Conservation (phyloP, 2,888 invertebrate species). For the Polia nebulosa region DNA sequence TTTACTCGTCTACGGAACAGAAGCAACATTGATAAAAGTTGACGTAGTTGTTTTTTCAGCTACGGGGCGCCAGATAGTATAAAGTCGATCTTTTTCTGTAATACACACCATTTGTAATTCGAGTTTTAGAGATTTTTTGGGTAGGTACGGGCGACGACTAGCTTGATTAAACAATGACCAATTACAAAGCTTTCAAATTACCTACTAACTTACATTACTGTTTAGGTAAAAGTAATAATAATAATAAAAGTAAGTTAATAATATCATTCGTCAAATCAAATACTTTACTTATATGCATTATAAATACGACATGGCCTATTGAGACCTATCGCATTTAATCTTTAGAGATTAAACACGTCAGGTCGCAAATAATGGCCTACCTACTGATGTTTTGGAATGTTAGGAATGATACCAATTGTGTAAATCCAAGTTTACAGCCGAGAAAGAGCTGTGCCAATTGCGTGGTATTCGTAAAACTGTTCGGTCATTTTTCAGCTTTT, state of each 20-base stretch:
- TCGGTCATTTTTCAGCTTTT: no score
- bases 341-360: no score
- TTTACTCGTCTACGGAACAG: slow-evolving; percentile 44
- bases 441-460: no score
- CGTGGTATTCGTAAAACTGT: no score
- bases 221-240: no score
- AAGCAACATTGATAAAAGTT: slow-evolving; percentile 41
- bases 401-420: no score
- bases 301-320: no score
- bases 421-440: no score
- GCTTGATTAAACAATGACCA: background rate
- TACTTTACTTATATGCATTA: background rate
- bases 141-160: background rate
- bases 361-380: no score
- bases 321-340: no score
- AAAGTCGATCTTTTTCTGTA: slow-evolving; percentile 29
- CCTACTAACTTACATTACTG: background rate
- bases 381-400: no score
- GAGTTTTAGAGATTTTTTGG: background rate
- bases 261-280: background rate
- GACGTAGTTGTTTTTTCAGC: slow-evolving; percentile 38
- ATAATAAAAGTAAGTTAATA: no score
- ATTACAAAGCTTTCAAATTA: slow-evolving; percentile 11
- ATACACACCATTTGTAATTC: slow-evolving; percentile 26
- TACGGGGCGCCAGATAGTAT: slow-evolving; percentile 15